Evolutionary conservation across 2,797 vertebrate genomes (phyloP), one percentile per base, ranked within the genome.

Genomic region (Danio kyathit): DNA sequence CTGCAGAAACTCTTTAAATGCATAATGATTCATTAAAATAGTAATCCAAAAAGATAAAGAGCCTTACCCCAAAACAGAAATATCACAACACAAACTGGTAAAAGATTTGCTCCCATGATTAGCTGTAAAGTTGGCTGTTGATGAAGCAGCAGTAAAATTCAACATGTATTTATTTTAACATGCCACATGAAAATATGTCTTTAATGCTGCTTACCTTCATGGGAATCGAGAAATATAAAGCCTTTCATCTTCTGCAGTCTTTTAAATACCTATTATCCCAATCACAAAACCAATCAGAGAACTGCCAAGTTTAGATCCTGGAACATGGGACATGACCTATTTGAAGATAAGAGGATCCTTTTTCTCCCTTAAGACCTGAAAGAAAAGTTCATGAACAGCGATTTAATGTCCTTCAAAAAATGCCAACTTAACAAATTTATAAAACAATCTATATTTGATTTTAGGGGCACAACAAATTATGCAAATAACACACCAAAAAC

Each of bases 11-110:
- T 16, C 46, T 7, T 19, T 3, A 2, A 41, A 29, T 38, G n/a
- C 1, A 0, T 38, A 0, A 16, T 1, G 14, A 51, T 13, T 17
- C 0, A 29, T 17, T 4, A 21, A 2, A 5, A 13, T 9, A 72
- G 17, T 51, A 44, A 17, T 0, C 29, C 6, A 19, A 75, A 81
- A 82, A 80, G 46, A 76, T 56, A 63, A 73, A 74, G 75, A 85
- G 16, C 21, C 91, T 92, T 88, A 87, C 86, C 86, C 89, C 91
- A 87, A 73, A 60, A 81, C 48, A 90, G 73, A 51, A 88, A 64
- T 79, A 84, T 73, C 75, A 87, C 77, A 66, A 90, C 19, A 81
- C 67, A 87, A 82, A 79, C 87, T 79, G 91, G 76, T 64, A 91
- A 82, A 80, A 87, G 71, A 52, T 85, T 48, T 12, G 66, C 73